A percentile compares a stretch with the other conserved stretches of the same genome.
Evolutionary conservation across 2,113 vertebrate species (phyloP).

Genomic region (Dipodomys stephensi): DNA sequence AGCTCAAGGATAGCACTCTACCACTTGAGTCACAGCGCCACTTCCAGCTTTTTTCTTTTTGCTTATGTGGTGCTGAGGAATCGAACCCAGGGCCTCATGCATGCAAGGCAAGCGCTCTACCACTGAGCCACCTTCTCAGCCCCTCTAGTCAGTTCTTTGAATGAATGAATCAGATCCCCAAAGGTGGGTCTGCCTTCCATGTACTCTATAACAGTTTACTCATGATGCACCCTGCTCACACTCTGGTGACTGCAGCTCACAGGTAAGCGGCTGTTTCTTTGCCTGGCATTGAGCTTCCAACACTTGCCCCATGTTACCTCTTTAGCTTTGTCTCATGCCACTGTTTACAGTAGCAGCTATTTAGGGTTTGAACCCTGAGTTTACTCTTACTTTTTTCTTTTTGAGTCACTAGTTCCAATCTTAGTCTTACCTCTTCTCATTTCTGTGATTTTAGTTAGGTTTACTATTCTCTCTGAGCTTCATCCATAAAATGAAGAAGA

Average conservation of each 20-base stretch:
- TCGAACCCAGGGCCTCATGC: no score
- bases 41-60: no score
- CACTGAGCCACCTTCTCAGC: no score
- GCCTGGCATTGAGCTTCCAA: constrained; percentile 3
- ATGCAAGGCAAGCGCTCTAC: no score
- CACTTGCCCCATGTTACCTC: not conserved
- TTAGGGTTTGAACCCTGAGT: not conserved
- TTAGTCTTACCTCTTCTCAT: constrained; percentile 8
- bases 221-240: not conserved
- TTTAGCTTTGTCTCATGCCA: not conserved
- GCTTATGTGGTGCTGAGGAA: no score
- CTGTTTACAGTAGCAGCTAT: not conserved
- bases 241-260: not conserved
- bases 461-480: not conserved
- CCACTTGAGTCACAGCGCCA: no score
- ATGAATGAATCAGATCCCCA: constrained; percentile 15
- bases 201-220: not conserved
- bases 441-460: constrained; percentile 33
- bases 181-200: not conserved
- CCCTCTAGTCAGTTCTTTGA: not conserved
- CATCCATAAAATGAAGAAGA: constrained; percentile 21
- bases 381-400: no score
- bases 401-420: not conserved
- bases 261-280: not conserved
- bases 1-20: no score